Evolutionary conservation across 2,797 vertebrate genomes (phyloP), one percentile per base, ranked within the genome.

Genomic region (Chrysolophus pictus): DNA sequence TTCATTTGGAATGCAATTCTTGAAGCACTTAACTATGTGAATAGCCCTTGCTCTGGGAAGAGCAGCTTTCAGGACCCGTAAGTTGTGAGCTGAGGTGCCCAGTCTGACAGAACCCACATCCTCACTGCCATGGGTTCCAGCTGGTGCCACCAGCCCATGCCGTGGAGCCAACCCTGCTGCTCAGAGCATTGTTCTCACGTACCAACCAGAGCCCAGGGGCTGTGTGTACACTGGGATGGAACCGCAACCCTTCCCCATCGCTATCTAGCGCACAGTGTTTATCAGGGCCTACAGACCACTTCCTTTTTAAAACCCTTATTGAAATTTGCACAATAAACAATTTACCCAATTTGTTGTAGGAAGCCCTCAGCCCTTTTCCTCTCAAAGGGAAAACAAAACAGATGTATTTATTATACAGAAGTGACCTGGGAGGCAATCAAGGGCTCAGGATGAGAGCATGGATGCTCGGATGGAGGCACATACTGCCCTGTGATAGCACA

Each of bases 301-400:
- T 97, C 96, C 97, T 97, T 90, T 93, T 63, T 86, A 81, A 96
- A 97, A 92, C 75, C 82, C 81, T 84, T 69, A 96, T 95, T 97
- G 96, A 97, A 97, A 97, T 93, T 91, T 51, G 23, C 95, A 96
- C 96, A 97, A 97, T 97, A 96, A 97, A 95, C 94, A 77, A 91
- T 94, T 96, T 97, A 87, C 41, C 85, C 89, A 62, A 86, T 95
- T 90, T 37, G 68, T 47, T 94, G 90, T 95, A 95, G 93, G 94
- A 96, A 93, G 49, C 77, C 77, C 80, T 96, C 85, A 88, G 89
- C 77, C 91, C 92, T 96, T 94, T 95, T 95, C 95, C 91, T 96
- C 91, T 82, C 28, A 26, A 82, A 33, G 89, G 56, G 81, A 82
- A 91, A 86, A 86, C 87, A 90, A 94, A 94, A 86, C 8, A 76